Conservation (phyloP, 2,797 vertebrate species). For the Lutjanus campechanus region DNA sequence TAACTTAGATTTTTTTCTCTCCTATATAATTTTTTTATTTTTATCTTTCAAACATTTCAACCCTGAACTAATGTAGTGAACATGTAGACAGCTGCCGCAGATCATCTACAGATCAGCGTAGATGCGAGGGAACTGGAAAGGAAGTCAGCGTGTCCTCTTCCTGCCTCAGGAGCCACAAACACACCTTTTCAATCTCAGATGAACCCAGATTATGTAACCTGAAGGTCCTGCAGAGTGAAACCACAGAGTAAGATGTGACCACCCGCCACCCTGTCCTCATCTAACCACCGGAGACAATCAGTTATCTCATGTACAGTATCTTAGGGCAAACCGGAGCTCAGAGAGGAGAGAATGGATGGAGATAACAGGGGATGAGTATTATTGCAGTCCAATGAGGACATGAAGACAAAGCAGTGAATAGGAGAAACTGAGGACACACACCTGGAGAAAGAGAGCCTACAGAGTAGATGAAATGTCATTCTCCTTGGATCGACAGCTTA, state of each 20-base stretch:
- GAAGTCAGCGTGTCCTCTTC: background rate
- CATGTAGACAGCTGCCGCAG: constrained; percentile 1
- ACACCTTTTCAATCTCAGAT: constrained; percentile 47
- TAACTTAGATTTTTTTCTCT: background rate
- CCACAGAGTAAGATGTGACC: constrained; percentile 24
- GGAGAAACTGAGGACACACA: constrained; percentile 40
- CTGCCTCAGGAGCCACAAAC: constrained; percentile 2
- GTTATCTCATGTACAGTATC: constrained; percentile 50
- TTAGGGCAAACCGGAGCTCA: constrained; percentile 30
- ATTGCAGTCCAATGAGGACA: constrained; percentile 33
- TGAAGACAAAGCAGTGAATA: constrained; percentile 38
- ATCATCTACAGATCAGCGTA: constrained; percentile 2
- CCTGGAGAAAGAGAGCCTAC: constrained; percentile 35
- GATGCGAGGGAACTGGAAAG: constrained; percentile 1
- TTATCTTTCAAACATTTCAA: constrained; percentile 5
- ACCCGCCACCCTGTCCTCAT: constrained; percentile 39
- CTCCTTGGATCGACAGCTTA: constrained; percentile 46
- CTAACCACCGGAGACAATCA: constrained; percentile 34
- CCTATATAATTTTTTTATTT: background rate
- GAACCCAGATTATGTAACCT: constrained; percentile 51
- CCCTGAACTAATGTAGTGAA: background rate
- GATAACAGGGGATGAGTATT: constrained; percentile 50
- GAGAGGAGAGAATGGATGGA: constrained; percentile 34
- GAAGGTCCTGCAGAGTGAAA: constrained; percentile 31
- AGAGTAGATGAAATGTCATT: constrained; percentile 63